These are phyloP conservation scores for Phyllopteryx taeniolatus DNA, from an alignment of 2,113 vertebrate genomes.

Conservation along the genomic window DNA sequence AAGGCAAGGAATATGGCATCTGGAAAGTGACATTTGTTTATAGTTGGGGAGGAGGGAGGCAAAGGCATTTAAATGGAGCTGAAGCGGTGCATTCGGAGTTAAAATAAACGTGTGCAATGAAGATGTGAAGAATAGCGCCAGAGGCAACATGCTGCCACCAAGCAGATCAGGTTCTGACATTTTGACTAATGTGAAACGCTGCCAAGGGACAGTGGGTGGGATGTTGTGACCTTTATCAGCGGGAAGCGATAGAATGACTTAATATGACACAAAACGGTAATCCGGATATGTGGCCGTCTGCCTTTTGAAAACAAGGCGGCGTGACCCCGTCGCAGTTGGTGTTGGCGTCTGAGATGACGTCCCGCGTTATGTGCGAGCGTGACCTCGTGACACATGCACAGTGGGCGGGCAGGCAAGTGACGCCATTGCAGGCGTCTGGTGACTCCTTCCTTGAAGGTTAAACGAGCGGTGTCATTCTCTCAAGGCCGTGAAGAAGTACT, in stretches of 20 bases:
- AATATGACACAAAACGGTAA: conserved; percentile 39
- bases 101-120: conserved; percentile 50
- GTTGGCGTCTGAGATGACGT: conserved; percentile 16
- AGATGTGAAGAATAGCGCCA: conserved; percentile 44
- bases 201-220: conserved; percentile 52
- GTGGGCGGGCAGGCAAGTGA: conserved; percentile 10
- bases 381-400: conserved; percentile 32
- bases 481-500: not conserved
- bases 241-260: conserved; percentile 44
- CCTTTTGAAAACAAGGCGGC: conserved; percentile 23
- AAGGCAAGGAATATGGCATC: conserved; percentile 32
- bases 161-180: conserved; percentile 64
- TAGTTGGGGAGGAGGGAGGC: not conserved
- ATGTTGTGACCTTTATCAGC: conserved; percentile 65
- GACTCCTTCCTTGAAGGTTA: conserved; percentile 60
- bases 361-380: not conserved
- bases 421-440: conserved; percentile 36
- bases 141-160: conserved; percentile 35
- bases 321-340: conserved; percentile 5
- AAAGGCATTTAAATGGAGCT: conserved; percentile 47
- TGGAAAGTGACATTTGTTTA: conserved; percentile 54
- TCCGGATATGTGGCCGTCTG: conserved; percentile 34
- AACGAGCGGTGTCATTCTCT: conserved; percentile 18
- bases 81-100: conserved; percentile 39
- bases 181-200: conserved; percentile 58